Evolutionary conservation across 2,888 invertebrate species (phyloP).

Genomic region (Cordilura impudica): DNA sequence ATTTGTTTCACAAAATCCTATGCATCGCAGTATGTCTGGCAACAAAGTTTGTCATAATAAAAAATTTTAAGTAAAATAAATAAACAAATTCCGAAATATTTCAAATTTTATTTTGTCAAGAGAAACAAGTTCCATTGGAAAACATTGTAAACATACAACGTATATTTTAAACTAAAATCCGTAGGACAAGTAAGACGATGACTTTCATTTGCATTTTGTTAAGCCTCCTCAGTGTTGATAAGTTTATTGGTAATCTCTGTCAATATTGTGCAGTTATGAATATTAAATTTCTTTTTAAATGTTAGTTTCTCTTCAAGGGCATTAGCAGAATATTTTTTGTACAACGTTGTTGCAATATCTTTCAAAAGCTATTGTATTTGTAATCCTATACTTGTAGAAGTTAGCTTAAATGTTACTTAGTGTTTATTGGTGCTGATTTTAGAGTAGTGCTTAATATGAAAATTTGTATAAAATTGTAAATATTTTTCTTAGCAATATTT

Average conservation of each 20-base stretch:
- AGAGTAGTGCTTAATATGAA: too few species aligned
- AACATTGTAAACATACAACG: neutral
- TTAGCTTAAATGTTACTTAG: too few species aligned
- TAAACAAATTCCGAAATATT: slow-evolving; percentile 10
- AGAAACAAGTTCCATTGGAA: neutral
- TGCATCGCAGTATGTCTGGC: slow-evolving; percentile 44
- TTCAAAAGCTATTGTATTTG: too few species aligned
- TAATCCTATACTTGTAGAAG: too few species aligned
- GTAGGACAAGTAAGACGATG: neutral
- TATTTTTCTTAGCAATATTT: too few species aligned
- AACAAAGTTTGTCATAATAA: slow-evolving; percentile 2
- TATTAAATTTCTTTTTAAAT: slow-evolving; percentile 30
- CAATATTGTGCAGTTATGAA: slow-evolving; percentile 50
- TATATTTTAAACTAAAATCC: too few species aligned
- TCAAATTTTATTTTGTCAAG: neutral
- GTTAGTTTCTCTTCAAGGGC: neutral
- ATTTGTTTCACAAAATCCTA: slow-evolving; percentile 53
- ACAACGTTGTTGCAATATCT: too few species aligned
- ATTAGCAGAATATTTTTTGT: too few species aligned
- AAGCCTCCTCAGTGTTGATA: slow-evolving; percentile 57
- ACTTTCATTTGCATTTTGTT: slow-evolving; percentile 39
- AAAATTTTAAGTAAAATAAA: slow-evolving; percentile 1
- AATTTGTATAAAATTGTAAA: too few species aligned
- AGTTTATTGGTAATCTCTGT: slow-evolving; percentile 64
- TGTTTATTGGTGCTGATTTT: too few species aligned